Base-by-base conservation (phyloP, 1,140 invertebrate genomes). In the Trichomalopsis sarcophagae region DNA sequence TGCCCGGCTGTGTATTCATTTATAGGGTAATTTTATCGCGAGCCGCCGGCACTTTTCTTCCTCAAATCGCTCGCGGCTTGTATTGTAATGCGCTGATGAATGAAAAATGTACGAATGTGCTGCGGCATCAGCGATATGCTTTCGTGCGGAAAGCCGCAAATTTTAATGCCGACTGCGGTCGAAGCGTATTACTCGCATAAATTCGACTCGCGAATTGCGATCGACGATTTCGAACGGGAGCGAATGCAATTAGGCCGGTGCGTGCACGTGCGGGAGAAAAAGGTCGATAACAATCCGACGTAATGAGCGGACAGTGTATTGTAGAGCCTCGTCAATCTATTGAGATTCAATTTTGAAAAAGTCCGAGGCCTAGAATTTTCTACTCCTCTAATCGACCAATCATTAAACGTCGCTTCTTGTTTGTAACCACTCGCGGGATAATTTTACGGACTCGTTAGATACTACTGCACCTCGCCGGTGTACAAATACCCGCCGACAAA, bases 321-420 rank as follows among this genome's bases (percentile, higher is more conserved):
- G 17, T 17, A 62, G 5, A 62, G 21, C 21, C 36, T 79, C 21
- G 66, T 62, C 27, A 17, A n/a, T 10, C 33, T 66, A 77, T 76
- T 83, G 68, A 83, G 66, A 83, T 68, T 83, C 30, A 76, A 83
- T 83, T 83, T 68, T 47, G n/a, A 77, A 75, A 23, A 40, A 82
- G 10, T 36, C 62, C 14, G 7, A 30, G 40, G 23, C 2, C 2
- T 68, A 27, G 30, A 75, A 66, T 68, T 77, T 47, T 77, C 55
- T 83, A 30, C 55, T 30, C 40, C 30, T 76, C 33, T 77, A 77
- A 84, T 78, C 23, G 17, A n/a, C 40, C 23, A 78, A 62, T 84
- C 23, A 84, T 50, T 78, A 69, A 84, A 78, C 23, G 62, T 11
- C 44, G 23, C 66, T 44, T 84, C 75, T 84, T 50, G 17, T 27